phyloP scores from a whole-genome alignment of 2,113 vertebrate genomes.

The Heloderma charlesbogerti region DNA sequence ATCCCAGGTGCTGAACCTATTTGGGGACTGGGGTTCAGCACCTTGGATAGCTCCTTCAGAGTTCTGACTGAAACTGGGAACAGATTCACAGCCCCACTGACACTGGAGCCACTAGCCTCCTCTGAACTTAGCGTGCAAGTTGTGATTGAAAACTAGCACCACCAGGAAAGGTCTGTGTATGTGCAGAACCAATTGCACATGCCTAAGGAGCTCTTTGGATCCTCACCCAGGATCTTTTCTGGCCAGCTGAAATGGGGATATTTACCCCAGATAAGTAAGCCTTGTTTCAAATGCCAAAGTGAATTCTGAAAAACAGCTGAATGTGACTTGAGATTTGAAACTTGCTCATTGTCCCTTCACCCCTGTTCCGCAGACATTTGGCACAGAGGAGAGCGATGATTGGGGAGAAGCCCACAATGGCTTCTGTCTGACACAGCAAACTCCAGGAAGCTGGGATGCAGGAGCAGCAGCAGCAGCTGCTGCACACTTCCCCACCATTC shows the following conservation, averaged over 20 bases:
- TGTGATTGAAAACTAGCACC: background rate
- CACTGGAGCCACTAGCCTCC: background rate
- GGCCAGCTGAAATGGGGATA: background rate
- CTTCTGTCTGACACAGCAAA: background rate
- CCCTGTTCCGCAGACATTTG: background rate
- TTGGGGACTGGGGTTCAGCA: no score
- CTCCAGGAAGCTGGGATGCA: background rate
- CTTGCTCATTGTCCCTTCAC: background rate
- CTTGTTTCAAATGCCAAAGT: background rate
- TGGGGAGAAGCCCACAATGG: background rate
- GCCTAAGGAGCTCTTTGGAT: background rate
- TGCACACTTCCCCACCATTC: background rate
- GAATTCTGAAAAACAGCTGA: background rate
- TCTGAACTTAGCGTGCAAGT: background rate
- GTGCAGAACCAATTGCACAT: background rate
- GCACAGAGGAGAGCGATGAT: background rate
- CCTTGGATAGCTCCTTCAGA: no score
- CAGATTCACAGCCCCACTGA: no score
- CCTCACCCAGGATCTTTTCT: background rate
- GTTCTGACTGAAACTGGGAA: no score
- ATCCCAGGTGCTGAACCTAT: no score
- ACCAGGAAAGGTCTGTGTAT: background rate
- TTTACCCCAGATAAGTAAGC: background rate
- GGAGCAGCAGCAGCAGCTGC: background rate
- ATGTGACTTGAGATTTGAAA: constrained; percentile 11